Percentiles rank a stretch among this genome's conserved stretches.
phyloP scores from a whole-genome alignment of 2,888 invertebrate species.

The Seira ritae region DNA sequence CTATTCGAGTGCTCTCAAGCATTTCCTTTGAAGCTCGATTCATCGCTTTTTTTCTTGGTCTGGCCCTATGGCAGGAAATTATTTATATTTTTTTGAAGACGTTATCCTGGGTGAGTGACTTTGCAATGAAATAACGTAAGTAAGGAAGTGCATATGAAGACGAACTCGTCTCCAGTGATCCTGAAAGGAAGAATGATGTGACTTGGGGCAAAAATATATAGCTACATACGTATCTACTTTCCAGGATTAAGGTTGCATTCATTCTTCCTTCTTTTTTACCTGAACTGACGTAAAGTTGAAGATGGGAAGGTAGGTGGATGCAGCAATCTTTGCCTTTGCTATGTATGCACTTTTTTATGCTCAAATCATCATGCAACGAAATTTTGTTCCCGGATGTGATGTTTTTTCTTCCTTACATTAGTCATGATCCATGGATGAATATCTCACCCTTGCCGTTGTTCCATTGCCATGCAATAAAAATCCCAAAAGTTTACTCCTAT shows the following conservation, averaged over 20 bases:
- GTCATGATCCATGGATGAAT: constrained; percentile 9
- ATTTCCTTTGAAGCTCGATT: too few relatives aligned
- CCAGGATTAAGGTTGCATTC: not conserved
- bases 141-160: not conserved
- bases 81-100: too few relatives aligned
- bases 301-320: too few relatives aligned
- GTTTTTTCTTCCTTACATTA: not conserved
- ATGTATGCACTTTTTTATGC: constrained; percentile 7
- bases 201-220: not conserved
- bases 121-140: not conserved
- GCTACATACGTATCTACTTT: not conserved
- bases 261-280: too few relatives aligned
- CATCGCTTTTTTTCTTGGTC: too few relatives aligned
- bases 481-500: too few relatives aligned
- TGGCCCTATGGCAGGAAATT: too few relatives aligned
- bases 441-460: not conserved
- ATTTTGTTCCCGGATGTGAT: not conserved
- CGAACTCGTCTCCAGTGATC: constrained; percentile 13
- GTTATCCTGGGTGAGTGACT: not conserved
- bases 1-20: too few relatives aligned
- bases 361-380: not conserved
- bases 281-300: too few relatives aligned
- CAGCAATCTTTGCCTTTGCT: too few relatives aligned
- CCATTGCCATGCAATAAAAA: too few relatives aligned
- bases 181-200: constrained; percentile 14